Evolutionary conservation across 2,797 vertebrate genomes (phyloP).

Genomic region (Cyclura pinguis): DNA sequence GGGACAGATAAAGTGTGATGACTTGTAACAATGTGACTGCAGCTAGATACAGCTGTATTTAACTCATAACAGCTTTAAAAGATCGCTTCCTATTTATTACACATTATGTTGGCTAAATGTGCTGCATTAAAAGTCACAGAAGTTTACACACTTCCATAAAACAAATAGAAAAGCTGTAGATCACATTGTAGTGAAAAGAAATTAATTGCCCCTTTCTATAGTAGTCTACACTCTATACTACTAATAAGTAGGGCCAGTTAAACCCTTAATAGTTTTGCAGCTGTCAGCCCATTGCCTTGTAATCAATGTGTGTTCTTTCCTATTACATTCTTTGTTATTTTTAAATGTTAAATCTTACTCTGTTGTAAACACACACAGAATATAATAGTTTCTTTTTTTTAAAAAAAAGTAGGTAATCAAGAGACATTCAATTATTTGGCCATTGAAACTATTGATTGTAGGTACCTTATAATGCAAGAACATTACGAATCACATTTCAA

Average conservation of each 20-base stretch:
- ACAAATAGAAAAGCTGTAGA: slow-evolving; percentile 26
- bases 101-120: slow-evolving; percentile 3
- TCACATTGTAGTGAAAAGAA: not conserved
- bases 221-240: not conserved
- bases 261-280: too few relatives aligned
- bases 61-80: slow-evolving; percentile 39
- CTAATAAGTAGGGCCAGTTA: not conserved
- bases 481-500: not conserved
- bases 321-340: too few relatives aligned
- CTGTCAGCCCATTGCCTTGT: too few relatives aligned
- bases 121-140: slow-evolving; percentile 35
- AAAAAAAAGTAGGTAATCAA: not conserved
- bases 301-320: too few relatives aligned
- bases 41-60: slow-evolving; percentile 31
- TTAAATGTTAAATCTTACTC: too few relatives aligned
- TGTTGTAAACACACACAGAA: too few relatives aligned
- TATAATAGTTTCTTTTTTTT: too few relatives aligned
- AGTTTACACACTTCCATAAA: slow-evolving; percentile 35
- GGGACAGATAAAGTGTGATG: slow-evolving; percentile 27
- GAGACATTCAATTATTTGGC: not conserved
- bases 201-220: slow-evolving; percentile 12
- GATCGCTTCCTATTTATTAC: slow-evolving; percentile 15
- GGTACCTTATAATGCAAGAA: not conserved
- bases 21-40: slow-evolving; percentile 33
- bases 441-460: not conserved